phyloP scores from a whole-genome alignment of 2,888 invertebrate genomes.

The Nezara viridula region DNA sequence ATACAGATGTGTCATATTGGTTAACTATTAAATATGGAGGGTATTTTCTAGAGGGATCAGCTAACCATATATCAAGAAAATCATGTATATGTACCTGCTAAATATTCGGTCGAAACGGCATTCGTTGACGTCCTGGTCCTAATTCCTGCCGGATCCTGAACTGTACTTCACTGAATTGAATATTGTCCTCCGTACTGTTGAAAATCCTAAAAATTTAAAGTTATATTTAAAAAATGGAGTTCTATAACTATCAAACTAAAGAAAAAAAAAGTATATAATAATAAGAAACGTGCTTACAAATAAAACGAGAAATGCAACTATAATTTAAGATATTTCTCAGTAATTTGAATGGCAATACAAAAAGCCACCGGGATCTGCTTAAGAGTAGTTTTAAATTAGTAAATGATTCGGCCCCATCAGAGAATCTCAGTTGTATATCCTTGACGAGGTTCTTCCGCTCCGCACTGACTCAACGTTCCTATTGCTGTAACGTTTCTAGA shows the following conservation, averaged over 20 bases:
- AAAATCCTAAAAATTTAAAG: neutral
- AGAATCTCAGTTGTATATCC: neutral
- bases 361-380: neutral
- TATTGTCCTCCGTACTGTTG: neutral
- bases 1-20: too few species aligned
- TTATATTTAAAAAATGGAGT: neutral
- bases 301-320: neutral
- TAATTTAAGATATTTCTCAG: neutral
- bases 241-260: neutral
- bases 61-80: too few species aligned
- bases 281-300: neutral
- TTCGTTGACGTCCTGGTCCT: neutral
- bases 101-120: neutral
- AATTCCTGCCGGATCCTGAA: neutral
- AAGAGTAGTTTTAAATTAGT: slow-evolving; percentile 3
- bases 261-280: too few species aligned
- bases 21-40: too few species aligned
- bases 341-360: neutral
- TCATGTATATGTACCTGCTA: slow-evolving; percentile 2
- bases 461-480: neutral
- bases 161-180: neutral
- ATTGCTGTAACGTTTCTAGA: neutral
- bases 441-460: neutral
- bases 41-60: too few species aligned
- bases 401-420: neutral